Base-by-base conservation (phyloP, 2,888 invertebrate genomes). In the Oegoconia quadripuncta region DNA sequence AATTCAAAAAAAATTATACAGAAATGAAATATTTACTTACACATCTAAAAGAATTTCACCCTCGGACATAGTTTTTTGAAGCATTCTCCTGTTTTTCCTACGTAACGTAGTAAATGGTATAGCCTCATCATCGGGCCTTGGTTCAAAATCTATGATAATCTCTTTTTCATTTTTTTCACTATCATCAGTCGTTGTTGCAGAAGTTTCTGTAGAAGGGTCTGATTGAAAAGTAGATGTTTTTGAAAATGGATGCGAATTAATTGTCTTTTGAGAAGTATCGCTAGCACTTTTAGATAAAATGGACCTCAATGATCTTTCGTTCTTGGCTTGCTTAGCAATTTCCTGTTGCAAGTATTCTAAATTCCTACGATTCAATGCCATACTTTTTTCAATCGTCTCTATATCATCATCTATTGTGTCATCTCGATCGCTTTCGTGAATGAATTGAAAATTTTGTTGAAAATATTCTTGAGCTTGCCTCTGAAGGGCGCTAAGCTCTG, bases 141-240 rank as follows among this genome's bases (percentile, higher is more conserved):
- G 96, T 75, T 96, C 95, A 69, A 95, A 96, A 68, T 96, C 94
- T 50, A 96, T 95, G 46, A 96, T 92, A 39, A 96, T 95, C 79
- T 95, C 95, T 55, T 91, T 91, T 67, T 93, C 93, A 59, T 91
- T 91, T 53, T 91, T 90, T 48, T 90, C 88, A 66, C 90, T 87
- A 31, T 88, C 88, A 46, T 86, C 87, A 13, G 88, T 88, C 8
- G 88, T 88, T 2, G 88, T 88, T 2, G 76, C 84, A 6, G 88
- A 88, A 22, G 86, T 88, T 67, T 88, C 88, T 22, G 88, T 88
- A 1, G 88, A 88, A 43, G 84, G 82, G 51, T 88, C 88, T n/a
- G 88, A 88, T 70, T 88, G 88, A 34, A 88, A 81, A 12, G 88
- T 88, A 4, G 88, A 80, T 25, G 87, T 82, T 68, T 88, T 88